Conservation (phyloP, 1,140 invertebrate genomes). For the Pachypeltis micranthus region DNA sequence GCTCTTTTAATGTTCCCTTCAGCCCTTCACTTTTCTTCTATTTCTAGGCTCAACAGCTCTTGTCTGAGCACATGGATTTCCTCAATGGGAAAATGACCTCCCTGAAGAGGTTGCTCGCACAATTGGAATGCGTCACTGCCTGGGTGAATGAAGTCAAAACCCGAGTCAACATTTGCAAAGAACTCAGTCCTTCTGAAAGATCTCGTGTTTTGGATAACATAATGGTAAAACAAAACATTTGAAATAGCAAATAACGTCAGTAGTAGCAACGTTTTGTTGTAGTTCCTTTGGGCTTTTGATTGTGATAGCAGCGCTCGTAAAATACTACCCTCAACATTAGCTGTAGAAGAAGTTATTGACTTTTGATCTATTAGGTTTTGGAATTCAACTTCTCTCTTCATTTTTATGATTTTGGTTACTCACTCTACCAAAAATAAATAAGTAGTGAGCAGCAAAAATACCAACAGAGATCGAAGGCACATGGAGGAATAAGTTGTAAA, state of each 20-base stretch:
- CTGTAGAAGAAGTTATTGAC: no score
- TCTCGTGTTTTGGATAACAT: constrained; percentile 44
- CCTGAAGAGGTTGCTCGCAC: constrained; percentile 44
- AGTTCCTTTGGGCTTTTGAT: no score
- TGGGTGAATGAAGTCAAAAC: constrained; percentile 44
- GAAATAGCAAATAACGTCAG: background rate
- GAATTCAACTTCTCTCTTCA: no score
- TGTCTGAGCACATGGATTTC: constrained; percentile 41
- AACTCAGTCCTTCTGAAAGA: constrained; percentile 39
- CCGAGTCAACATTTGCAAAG: constrained; percentile 38
- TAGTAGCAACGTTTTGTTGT: background rate
- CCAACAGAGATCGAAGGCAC: no score
- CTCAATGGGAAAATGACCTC: constrained; percentile 45
- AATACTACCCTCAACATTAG: no score
- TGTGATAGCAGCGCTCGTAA: no score
- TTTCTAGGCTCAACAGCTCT: constrained; percentile 22
- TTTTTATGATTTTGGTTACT: no score
- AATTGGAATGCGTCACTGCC: constrained; percentile 42
- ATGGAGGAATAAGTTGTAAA: no score
- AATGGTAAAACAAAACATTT: constrained; percentile 38
- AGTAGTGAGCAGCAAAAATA: no score
- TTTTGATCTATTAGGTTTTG: no score
- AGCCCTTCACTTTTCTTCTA: background rate
- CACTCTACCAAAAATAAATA: no score
- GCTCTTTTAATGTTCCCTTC: background rate